Base-by-base conservation (phyloP, 2,888 invertebrate genomes). In the Gasteruption jaculator region DNA sequence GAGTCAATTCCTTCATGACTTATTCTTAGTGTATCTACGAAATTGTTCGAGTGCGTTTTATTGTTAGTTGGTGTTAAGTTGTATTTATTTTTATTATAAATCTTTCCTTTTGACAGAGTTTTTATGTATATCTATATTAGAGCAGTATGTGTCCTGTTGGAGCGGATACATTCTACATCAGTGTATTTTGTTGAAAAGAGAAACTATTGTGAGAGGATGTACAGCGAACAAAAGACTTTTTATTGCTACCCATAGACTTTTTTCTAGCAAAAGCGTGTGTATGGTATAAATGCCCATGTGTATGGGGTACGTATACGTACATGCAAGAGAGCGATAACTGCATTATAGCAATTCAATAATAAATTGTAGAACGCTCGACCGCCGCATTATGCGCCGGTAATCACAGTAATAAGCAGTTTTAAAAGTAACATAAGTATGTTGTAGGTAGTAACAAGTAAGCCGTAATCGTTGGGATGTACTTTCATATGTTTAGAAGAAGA, bases 321-420 rank as follows among this genome's bases (percentile, higher is more conserved):
- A 24, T 32, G 22, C 24, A 19, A 27, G 33, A 34, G 41, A 46
- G 45, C 47, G 39, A 47, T 49, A 47, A 46, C 45, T 48, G 55
- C 58, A 63, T 63, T 61, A 62, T 53, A 60, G 61, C 63, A 61
- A 63, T 63, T 63, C 63, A 63, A 63, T 64, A 64, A 61, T 63
- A 61, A 63, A 64, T 64, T 63, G 63, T 62, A 61, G 59, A 61
- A 56, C 56, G 53, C 49, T 56, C 53, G 56, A 45, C 56, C 55
- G 53, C 53, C 54, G 58, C 57, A 64, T 64, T 63, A 63, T 65
- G 61, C 60, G 60, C 58, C 50, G 49, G 62, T 65, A 63, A 64
- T 64, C 63, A 64, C 60, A 59, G 64, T 65, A 64, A 64, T 64
- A 65, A 64, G 61, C 65, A 57, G 65, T 63, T 64, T 62, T 65